phyloP scores from a whole-genome alignment of 2,113 vertebrate species.

The Oxyruncus cristatus region DNA sequence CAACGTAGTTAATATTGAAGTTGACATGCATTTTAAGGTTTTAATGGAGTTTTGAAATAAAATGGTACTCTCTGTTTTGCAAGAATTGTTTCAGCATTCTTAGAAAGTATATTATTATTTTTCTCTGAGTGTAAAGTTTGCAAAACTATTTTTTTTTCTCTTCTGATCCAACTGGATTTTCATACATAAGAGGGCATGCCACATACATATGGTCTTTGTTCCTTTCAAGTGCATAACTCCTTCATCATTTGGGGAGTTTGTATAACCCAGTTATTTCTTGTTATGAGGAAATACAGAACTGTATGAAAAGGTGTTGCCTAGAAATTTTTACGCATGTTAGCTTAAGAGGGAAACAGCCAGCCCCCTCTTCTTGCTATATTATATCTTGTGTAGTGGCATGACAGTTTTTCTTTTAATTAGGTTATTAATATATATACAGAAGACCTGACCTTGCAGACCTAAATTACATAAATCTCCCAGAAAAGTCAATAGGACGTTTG shows the following conservation, averaged over 20 bases:
- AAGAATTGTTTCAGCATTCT: not conserved
- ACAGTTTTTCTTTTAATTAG: not conserved
- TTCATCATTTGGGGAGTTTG: not conserved
- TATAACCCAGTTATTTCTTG: not conserved
- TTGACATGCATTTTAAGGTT: not conserved
- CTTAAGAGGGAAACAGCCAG: not conserved
- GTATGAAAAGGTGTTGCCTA: not conserved
- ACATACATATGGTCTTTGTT: not conserved
- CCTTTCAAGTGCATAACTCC: not conserved
- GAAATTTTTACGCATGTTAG: not conserved
- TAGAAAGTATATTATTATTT: not conserved
- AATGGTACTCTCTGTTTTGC: not conserved
- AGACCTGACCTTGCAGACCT: not conserved
- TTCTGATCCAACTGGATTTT: not conserved
- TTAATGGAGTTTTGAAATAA: not conserved
- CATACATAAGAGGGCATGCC: not conserved
- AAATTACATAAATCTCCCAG: not conserved
- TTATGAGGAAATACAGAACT: not conserved
- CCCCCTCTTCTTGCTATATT: not conserved
- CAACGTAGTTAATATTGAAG: not conserved
- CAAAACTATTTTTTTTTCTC: not conserved
- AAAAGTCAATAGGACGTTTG: not conserved
- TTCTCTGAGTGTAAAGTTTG: not conserved
- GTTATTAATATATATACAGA: not conserved
- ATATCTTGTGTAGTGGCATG: not conserved